These are phyloP conservation scores for Theonella swinhoei DNA, from an alignment of 37 sponge, comb jelly and placozoan genomes.

Conservation along the genomic window DNA sequence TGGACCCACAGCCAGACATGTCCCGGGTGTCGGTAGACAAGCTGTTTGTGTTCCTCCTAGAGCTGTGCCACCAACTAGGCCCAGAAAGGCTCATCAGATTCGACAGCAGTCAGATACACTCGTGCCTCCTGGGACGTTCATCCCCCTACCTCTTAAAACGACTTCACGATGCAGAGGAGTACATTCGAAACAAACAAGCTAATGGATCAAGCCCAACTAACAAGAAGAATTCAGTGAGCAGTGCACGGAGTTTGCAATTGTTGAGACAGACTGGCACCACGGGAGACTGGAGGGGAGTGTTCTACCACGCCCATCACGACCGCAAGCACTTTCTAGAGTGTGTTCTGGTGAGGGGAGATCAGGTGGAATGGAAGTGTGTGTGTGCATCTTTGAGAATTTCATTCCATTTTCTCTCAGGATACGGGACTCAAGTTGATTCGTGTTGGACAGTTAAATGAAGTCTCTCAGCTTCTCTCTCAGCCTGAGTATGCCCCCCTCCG, in stretches of 20 bases:
- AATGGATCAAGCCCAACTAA: not conserved
- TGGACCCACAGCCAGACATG: constrained; percentile 60
- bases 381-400: constrained; percentile 16
- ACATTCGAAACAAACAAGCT: constrained; percentile 13
- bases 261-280: not conserved
- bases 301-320: constrained; percentile 48
- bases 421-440: constrained; percentile 63
- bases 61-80: not conserved
- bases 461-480: constrained; percentile 54
- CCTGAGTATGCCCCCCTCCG: constrained; percentile 66
- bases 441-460: constrained; percentile 58
- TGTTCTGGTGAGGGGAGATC: constrained; percentile 43
- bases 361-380: not conserved
- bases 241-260: not conserved
- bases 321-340: constrained; percentile 72
- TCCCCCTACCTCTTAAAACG: constrained; percentile 48
- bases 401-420: constrained; percentile 44
- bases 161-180: constrained; percentile 79
- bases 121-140: constrained; percentile 74
- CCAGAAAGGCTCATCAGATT: constrained; percentile 14
- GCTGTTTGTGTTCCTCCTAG: constrained; percentile 53
- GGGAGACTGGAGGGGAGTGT: constrained; percentile 60
- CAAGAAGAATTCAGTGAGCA: not conserved
- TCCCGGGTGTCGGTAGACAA: constrained; percentile 36
- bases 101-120: constrained; percentile 45